Base-by-base conservation (phyloP, 2,888 invertebrate species). In the Plusia festucae region DNA sequence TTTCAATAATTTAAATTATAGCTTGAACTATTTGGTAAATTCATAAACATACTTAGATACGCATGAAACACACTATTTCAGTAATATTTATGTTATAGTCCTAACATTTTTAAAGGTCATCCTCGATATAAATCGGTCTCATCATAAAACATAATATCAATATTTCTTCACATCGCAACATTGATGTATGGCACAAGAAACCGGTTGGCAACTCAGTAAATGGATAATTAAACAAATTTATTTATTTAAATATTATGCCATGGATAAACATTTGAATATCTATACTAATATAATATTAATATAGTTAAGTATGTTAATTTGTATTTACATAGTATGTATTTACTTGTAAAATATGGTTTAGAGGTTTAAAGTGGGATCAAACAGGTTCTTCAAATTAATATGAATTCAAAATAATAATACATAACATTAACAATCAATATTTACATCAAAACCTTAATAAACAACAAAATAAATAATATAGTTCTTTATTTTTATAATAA, bases 171-270 rank as follows among this genome's bases (percentile, higher is more conserved):
- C n/a, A n/a, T 40, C n/a, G 40, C 40, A 40, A n/a, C 40, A 40
- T 40, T 40, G 40, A n/a, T 40, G 40, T n/a, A 40, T n/a, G 40
- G n/a, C n/a, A 34, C n/a, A 9, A 30, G 30, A 40, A 40, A 40
- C 40, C 40, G 6, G 40, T 40, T 40, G 5, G 40, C 40, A 40
- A n/a, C 40, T 34, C 34, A 15, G 40, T 40, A 5, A 40, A n/a
- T 2, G 40, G 40, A n/a, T 40, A 40, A 40, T 40, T 40, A 40
- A 40, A 40, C 40, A 40, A 40, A 40, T 40, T 40, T 40, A 40
- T 40, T 40, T 40, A 40, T 40, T 40, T 40, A n/a, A n/a, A 40
- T 40, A 40, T 40, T 40, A 40, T 40, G 40, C 40, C 40, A 40
- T n/a, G 40, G 40, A 40, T 40, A 40, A 40, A 40, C 40, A 40